Base-by-base conservation (phyloP, 1,140 invertebrate species). In the Camponotus pennsylvanicus region DNA sequence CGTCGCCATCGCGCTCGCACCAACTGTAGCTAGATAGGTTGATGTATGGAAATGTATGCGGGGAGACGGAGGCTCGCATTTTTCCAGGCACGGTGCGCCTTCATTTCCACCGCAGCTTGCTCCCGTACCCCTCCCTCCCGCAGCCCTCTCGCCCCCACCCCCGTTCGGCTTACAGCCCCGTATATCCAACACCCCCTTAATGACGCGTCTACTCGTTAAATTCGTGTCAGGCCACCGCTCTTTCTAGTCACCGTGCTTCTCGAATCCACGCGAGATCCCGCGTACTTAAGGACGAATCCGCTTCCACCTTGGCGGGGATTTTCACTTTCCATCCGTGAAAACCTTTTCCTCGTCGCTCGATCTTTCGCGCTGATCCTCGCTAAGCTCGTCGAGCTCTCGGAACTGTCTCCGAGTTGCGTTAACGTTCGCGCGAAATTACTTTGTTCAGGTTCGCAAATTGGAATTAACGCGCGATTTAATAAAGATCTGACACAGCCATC, bases 21-120 rank as follows among this genome's bases (percentile, higher is more conserved):
- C 86, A 75, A 76, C 87, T 55, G 67, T 82, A 90, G 78, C 90
- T 89, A 92, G 92, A 91, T 89, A 80, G 89, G 86, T 89, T 95
- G 94, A 95, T 95, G 86, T 95, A 95, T 95, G 95, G 94, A 95
- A 95, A 95, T 95, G 86, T 95, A 95, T 95, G 93, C 95, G 91
- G 88, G 91, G 93, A 94, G 94, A 94, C 92, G 92, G 85, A 94
- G 94, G 91, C 85, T 93, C 93, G 89, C 94, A 95, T 95, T 95
- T 95, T 95, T 95, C 94, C 93, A 91, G 92, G 87, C 92, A 93
- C 91, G 91, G 89, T 92, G 89, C 92, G 90, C 90, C 93, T 95
- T 95, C 93, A 92, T 95, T 95, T 95, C 92, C 92, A 94, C 89
- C 91, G 89, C 89, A 85, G 77, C 84, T 78, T 89, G 88, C 90